phyloP scores from a whole-genome alignment of 2,888 invertebrate species.

The Pseudococcus viburni region DNA sequence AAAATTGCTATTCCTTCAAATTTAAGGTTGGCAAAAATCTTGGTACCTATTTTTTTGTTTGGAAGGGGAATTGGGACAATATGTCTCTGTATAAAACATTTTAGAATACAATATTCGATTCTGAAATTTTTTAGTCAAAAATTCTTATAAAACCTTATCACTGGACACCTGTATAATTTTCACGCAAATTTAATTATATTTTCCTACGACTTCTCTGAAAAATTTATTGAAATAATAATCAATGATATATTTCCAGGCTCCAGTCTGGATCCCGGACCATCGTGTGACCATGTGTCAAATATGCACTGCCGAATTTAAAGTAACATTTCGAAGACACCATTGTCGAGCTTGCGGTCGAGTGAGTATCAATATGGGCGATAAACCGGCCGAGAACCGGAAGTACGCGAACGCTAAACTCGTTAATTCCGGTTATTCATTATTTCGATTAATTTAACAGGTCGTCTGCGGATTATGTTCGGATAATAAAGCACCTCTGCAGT shows the following conservation, averaged over 20 bases:
- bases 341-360: constrained; percentile 80
- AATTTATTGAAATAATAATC: neutral
- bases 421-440: constrained; percentile 16
- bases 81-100: no score
- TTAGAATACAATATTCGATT: no score
- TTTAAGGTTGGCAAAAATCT: no score
- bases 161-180: no score
- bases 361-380: constrained; percentile 67
- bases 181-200: neutral
- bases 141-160: no score
- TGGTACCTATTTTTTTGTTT: no score
- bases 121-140: no score
- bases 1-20: no score
- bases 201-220: no score
- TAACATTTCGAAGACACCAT: constrained; percentile 78
- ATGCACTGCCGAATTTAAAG: constrained; percentile 77
- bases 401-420: neutral
- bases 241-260: constrained; percentile 71
- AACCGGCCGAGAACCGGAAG: neutral
- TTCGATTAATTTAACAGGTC: constrained; percentile 72
- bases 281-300: constrained; percentile 78
- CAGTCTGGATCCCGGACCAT: constrained; percentile 76
- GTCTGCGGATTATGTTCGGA: constrained; percentile 77
- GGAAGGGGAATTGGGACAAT: no score
- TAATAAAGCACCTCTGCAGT: constrained; percentile 74